Evolutionary conservation across 2,888 invertebrate genomes (phyloP), one percentile per base, ranked within the genome.

Genomic region (Steinernema hermaphroditum): DNA sequence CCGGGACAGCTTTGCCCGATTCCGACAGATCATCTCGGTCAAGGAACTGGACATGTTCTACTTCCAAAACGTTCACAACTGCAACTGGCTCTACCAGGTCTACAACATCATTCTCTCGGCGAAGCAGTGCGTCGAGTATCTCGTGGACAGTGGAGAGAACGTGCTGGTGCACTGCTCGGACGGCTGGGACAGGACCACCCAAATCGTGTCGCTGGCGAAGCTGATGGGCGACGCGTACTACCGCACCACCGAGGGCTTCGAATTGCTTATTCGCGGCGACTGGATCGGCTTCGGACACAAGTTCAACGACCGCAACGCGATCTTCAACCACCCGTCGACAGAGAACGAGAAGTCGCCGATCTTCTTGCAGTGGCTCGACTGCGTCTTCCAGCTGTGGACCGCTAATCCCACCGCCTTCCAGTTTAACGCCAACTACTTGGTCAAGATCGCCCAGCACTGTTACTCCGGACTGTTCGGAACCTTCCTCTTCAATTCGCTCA

Each of bases 211-310:
- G 49, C 90, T 96, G 70, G 94, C 94, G 16, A 93, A 96, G 88
- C 90, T 97, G 50, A 89, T 96, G 85, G 90, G 96, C 46, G 97
- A 97, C 90, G 94, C 96, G 0, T 92, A 92, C 89, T 97, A 97
- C 88, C 90, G 97, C 81, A 97, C 96, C 14, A 90, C 94, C 71
- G 92, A 94, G 90, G 96, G 96, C 76, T 97, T 97, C 89, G 93
- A 93, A 85, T 90, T 93, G 70, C 90, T 98, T 73, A 92, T 96
- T 72, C 94, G 96, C 88, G 91, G 94, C 74, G 97, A 98, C 88
- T 98, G 97, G 97, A 89, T 97, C 46, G 94, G 93, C 87, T 98
- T 94, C 89, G 97, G 97, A 0, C 97, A 98, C 89, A 97, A 97
- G 89, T 97, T 97, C 89, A 93, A 93, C 6, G 96, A 97, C 88